These are phyloP conservation scores for Nothocercus julius DNA, from an alignment of 2,113 vertebrate species.

Conservation along the genomic window DNA sequence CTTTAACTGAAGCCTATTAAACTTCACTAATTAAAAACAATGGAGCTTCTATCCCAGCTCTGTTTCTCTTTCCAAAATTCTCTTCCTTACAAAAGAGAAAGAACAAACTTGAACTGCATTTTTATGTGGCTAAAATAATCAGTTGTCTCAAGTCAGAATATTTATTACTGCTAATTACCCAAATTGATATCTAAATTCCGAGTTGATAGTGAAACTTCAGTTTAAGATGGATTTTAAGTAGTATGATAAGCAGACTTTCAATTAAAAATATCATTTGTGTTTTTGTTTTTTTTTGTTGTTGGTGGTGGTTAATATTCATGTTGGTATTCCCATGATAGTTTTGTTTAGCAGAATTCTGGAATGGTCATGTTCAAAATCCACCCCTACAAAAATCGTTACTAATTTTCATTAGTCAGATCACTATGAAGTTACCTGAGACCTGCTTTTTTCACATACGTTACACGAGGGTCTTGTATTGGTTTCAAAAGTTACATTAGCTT, in stretches of 20 bases:
- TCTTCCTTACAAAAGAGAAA: neutral
- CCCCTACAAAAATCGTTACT: neutral
- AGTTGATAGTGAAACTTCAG: neutral
- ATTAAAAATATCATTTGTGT: neutral
- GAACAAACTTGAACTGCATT: neutral
- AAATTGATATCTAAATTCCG: neutral
- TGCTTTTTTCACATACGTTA: neutral
- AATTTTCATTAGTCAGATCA: neutral
- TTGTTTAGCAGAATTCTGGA: neutral
- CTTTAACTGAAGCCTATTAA: neutral
- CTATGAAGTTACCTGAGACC: neutral
- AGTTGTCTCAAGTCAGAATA: neutral
- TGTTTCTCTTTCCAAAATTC: neutral
- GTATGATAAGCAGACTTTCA: neutral
- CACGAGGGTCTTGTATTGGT: rapidly evolving
- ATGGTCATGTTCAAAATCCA: neutral
- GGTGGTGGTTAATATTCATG: too few relatives aligned
- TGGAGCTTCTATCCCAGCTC: neutral
- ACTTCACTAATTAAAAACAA: neutral
- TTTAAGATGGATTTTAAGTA: neutral
- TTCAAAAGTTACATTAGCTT: neutral
- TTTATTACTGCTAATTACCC: neutral
- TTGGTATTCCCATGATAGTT: neutral
- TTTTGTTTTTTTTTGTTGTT: too few relatives aligned
- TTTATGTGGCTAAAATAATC: neutral